Conservation (phyloP, 2,113 vertebrate genomes). For the Limanda limanda region DNA sequence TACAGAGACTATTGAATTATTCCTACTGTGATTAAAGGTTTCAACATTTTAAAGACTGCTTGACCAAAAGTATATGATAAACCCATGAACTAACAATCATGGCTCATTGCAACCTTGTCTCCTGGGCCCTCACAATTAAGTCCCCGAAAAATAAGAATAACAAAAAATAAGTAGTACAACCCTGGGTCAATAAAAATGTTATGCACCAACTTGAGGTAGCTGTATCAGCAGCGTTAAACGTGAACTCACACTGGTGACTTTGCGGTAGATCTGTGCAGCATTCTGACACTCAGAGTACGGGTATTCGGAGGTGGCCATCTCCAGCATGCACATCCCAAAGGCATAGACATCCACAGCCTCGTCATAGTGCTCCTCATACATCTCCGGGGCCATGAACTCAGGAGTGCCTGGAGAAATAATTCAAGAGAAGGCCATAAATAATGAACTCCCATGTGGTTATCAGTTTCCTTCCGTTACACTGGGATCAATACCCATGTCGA, state of each 20-base stretch:
- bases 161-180: too few species aligned
- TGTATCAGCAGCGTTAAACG: background rate
- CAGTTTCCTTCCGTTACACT: slow-evolving; percentile 6
- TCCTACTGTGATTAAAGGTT: too few species aligned
- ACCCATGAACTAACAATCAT: background rate
- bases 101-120: background rate
- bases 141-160: too few species aligned
- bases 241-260: slow-evolving; percentile 97
- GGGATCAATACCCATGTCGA: slow-evolving; percentile 3
- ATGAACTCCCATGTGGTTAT: background rate
- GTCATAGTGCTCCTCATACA: slow-evolving; percentile 98
- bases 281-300: slow-evolving; percentile 99
- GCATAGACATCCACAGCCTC: slow-evolving; percentile 97
- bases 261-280: slow-evolving; percentile 98
- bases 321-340: slow-evolving; percentile 99
- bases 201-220: background rate
- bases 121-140: background rate
- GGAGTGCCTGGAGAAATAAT: slow-evolving; percentile 87
- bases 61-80: background rate
- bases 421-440: slow-evolving; percentile 17
- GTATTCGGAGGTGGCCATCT: slow-evolving; percentile 99
- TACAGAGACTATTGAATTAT: too few species aligned
- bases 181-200: too few species aligned
- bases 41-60: too few species aligned
- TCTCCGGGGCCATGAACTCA: slow-evolving; percentile 99